These are phyloP conservation scores for Paelopatides confundens DNA, from an alignment of 53 echinoderm and acorn worm species.

Conservation along the genomic window DNA sequence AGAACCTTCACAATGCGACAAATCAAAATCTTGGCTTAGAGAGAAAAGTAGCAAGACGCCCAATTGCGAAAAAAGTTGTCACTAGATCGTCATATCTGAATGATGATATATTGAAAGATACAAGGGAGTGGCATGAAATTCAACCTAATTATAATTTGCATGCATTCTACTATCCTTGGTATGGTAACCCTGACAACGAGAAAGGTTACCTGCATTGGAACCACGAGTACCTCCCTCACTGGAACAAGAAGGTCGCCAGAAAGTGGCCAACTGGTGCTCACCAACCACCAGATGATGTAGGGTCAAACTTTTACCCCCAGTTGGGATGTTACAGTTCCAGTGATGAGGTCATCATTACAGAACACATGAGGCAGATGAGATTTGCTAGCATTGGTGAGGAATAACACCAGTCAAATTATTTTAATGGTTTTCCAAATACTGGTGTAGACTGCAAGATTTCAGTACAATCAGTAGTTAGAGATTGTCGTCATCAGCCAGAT, in stretches of 20 bases:
- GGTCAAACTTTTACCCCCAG: constrained; percentile 90
- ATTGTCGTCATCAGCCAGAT: too few relatives aligned
- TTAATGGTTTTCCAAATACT: too few relatives aligned
- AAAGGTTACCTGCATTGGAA: constrained; percentile 85
- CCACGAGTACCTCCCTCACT: constrained; percentile 82
- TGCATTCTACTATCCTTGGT: constrained; percentile 98
- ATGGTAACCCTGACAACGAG: constrained; percentile 85
- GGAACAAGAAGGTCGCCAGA: constrained; percentile 79
- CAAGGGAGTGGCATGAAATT: constrained; percentile 26
- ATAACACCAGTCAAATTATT: too few relatives aligned
- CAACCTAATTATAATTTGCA: constrained; percentile 81
- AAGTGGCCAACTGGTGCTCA: constrained; percentile 73
- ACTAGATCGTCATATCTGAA: constrained; percentile 20
- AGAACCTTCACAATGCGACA: not conserved
- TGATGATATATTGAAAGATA: not conserved
- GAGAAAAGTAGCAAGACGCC: not conserved
- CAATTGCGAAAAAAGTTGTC: not conserved
- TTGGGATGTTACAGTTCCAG: constrained; percentile 92
- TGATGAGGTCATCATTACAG: constrained; percentile 78
- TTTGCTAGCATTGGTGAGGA: constrained; percentile 83
- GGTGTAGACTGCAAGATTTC: too few relatives aligned
- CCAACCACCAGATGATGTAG: constrained; percentile 89
- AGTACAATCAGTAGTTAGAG: too few relatives aligned
- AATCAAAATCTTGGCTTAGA: not conserved
- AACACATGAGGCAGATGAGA: constrained; percentile 91